Base-by-base conservation (phyloP, 2,888 invertebrate species). In the Drosophila fungiperda region DNA sequence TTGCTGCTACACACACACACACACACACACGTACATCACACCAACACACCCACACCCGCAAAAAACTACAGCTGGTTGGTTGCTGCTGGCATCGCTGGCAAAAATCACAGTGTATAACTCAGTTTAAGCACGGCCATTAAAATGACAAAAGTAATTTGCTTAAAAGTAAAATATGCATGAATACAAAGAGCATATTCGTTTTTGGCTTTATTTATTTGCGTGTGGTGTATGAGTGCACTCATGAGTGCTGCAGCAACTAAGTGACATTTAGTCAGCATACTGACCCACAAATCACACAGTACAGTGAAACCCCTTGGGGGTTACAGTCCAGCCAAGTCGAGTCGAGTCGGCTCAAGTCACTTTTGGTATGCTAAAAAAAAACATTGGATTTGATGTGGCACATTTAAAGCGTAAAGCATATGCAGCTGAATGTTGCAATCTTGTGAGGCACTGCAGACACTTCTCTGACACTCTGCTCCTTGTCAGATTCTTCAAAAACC, bases 111-210 rank as follows among this genome's bases (percentile, higher is more conserved):
- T 45, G 45, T 45, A 8, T 23, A 49, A 64, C 65, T 63, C 67
- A 71, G 68, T 71, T 87, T 74, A 72, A 80, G 80, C 76, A 73
- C 29, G 71, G 66, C 71, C 76, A 84, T 82, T 87, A 76, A 82
- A 87, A 68, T 86, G 89, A 83, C 89, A 88, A 88, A 86, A 83
- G 78, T 88, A 84, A 84, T 84, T 83, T 84, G 60, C 63, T 68
- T 85, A 73, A 85, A 86, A 73, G 85, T 88, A 58, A 75, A 88
- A 80, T 80, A 74, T 77, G 65, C 69, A 64, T 76, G 64, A 64
- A 61, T 59, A 49, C 23, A 40, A 23, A 32, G 12, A 38, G 35
- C 29, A 35, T 52, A 53, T 36, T 53, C 32, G 53, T 32, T 61
- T 69, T 57, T 40, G 48, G 4, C 15, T 45, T 23, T 23, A 8